Evolutionary conservation across 2,888 invertebrate species (phyloP).

Genomic region (Ischnura elegans): DNA sequence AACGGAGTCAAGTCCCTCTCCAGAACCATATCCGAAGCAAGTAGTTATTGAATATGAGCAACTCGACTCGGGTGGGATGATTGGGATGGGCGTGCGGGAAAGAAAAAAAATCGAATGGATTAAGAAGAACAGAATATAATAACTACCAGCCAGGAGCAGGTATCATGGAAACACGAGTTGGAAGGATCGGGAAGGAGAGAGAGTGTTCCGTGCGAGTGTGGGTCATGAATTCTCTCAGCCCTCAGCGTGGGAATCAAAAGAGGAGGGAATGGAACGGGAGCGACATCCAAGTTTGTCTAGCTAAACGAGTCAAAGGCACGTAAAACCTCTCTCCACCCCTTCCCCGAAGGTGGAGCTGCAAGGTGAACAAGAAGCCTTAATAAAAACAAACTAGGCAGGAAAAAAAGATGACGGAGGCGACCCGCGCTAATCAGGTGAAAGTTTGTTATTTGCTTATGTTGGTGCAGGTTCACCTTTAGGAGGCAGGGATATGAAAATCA

Average conservation of each 20-base stretch:
- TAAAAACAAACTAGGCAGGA: constrained; percentile 31
- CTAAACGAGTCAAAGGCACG: constrained; percentile 62
- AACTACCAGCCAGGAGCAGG: background rate
- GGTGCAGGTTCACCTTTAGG: background rate
- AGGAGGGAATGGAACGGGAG: background rate
- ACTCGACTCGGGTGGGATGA: background rate
- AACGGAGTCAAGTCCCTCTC: background rate
- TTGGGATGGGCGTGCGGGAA: background rate
- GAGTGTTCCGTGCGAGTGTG: background rate
- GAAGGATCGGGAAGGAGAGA: background rate
- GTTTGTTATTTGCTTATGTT: constrained; percentile 60
- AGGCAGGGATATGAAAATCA: constrained; percentile 25
- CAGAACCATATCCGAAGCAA: background rate
- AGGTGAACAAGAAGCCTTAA: constrained; percentile 56
- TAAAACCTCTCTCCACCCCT: background rate
- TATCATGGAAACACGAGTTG: background rate
- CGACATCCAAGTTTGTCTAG: constrained; percentile 50
- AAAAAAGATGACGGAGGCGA: background rate
- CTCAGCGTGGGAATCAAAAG: background rate
- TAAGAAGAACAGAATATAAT: too few species aligned
- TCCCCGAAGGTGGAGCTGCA: background rate
- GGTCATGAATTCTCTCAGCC: background rate
- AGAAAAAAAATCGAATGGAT: too few species aligned
- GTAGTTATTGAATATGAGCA: constrained; percentile 17
- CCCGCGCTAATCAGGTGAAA: constrained; percentile 55